A percentile compares a stretch with the other conserved stretches of the same genome.
Evolutionary conservation across 2,888 invertebrate species (phyloP).

Genomic region (Euspilapteryx auroguttella): DNA sequence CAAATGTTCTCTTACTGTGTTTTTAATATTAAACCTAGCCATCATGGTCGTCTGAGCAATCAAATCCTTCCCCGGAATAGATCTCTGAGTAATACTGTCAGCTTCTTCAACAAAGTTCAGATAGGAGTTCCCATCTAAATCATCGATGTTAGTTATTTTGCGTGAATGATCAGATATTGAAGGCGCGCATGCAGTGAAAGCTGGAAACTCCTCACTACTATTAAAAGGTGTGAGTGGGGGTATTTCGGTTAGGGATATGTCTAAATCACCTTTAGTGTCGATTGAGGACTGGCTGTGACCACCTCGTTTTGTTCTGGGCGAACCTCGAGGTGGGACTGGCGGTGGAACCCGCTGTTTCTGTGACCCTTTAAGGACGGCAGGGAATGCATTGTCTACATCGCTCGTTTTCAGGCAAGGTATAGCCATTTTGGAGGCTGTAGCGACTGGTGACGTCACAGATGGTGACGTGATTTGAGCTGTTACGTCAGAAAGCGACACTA

Average conservation of each 20-base stretch:
- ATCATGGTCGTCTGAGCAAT: slow-evolving; percentile 45
- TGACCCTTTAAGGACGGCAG: slow-evolving; percentile 74
- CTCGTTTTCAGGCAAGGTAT: slow-evolving; percentile 46
- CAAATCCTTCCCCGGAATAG: slow-evolving; percentile 29
- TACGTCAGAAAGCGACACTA: slow-evolving; percentile 60
- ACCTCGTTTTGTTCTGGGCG: slow-evolving; percentile 67
- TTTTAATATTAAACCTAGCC: slow-evolving; percentile 45
- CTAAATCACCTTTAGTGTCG: slow-evolving; percentile 52
- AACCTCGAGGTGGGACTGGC: slow-evolving; percentile 85
- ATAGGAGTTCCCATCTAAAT: slow-evolving; percentile 39
- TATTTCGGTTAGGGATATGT: slow-evolving; percentile 37
- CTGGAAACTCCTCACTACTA: slow-evolving; percentile 46
- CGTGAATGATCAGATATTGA: slow-evolving; percentile 39
- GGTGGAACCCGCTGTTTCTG: slow-evolving; percentile 81
- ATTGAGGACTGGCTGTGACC: slow-evolving; percentile 36
- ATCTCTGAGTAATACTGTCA: slow-evolving; percentile 34
- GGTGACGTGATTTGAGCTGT: slow-evolving; percentile 55
- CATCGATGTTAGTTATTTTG: slow-evolving; percentile 30
- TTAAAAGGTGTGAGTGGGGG: slow-evolving; percentile 38
- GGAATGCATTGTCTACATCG: slow-evolving; percentile 65
- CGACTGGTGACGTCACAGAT: slow-evolving; percentile 37
- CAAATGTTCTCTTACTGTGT: slow-evolving; percentile 35
- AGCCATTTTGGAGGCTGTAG: slow-evolving; percentile 25
- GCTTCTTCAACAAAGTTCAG: slow-evolving; percentile 37
- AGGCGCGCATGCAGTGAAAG: slow-evolving; percentile 40